phyloP scores from a whole-genome alignment of 2,113 vertebrate species.

The Carettochelys insculpta region DNA sequence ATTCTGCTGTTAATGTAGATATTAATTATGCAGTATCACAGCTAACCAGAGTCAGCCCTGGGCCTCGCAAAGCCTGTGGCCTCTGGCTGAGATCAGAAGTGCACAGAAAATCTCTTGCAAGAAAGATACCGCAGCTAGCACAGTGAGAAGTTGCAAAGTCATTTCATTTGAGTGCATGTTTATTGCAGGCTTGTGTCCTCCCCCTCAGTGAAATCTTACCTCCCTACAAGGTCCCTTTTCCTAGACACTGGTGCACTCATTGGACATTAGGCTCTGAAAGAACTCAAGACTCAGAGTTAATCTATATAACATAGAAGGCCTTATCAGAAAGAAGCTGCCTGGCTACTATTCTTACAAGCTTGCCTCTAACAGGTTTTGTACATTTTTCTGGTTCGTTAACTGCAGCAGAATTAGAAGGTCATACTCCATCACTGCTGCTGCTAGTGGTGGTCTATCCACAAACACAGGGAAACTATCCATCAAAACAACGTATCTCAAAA shows the following conservation, averaged over 20 bases:
- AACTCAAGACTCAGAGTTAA: not conserved
- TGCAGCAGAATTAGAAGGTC: not conserved
- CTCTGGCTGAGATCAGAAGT: no score
- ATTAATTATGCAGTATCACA: not conserved
- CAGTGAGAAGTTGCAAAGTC: not conserved
- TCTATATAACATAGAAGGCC: not conserved
- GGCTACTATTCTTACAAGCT: not conserved
- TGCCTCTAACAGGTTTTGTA: not conserved
- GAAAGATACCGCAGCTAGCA: not conserved
- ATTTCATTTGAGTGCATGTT: not conserved
- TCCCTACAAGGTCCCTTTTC: not conserved
- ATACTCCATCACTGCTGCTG: not conserved
- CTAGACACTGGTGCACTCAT: not conserved
- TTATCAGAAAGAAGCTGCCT: not conserved
- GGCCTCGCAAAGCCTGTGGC: slow-evolving; percentile 11
- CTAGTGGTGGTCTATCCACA: not conserved
- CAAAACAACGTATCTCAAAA: not conserved
- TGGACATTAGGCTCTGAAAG: not conserved
- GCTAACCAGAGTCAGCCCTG: slow-evolving; percentile 9
- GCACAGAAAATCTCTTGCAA: not conserved
- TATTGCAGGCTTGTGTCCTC: not conserved
- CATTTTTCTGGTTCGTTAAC: slow-evolving; percentile 19
- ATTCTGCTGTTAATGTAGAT: not conserved
- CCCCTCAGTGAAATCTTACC: not conserved
- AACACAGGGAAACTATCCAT: not conserved